Percentiles rank a stretch among this genome's conserved stretches.
Evolutionary conservation across 2,113 vertebrate species (phyloP).

Genomic region (Dicerorhinus sumatrensis): DNA sequence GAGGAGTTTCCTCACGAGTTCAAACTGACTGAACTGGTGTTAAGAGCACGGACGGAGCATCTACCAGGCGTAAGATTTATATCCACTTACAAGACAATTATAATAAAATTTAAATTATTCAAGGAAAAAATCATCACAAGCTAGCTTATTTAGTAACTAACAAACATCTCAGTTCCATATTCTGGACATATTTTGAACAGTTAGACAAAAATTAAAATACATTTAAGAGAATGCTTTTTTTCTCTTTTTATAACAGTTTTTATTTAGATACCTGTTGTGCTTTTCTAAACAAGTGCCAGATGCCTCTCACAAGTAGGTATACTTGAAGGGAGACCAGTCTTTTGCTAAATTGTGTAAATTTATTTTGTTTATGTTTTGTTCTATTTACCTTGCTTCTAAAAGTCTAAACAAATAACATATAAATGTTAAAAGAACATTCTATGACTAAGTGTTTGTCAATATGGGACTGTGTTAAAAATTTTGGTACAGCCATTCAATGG

Average conservation of each 20-base stretch:
- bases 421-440: slow-evolving; percentile 25
- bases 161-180: slow-evolving; percentile 13
- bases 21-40: neutral
- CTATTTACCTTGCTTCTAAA: slow-evolving; percentile 31
- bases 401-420: neutral
- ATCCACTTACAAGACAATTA: neutral
- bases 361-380: neutral
- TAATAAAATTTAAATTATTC: slow-evolving; percentile 37
- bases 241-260: neutral
- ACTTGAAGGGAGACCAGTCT: neutral
- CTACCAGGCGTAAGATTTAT: neutral
- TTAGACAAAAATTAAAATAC: slow-evolving; percentile 29
- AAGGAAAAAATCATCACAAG: slow-evolving; percentile 44
- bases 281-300: slow-evolving; percentile 8
- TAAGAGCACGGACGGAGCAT: neutral
- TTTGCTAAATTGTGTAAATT: slow-evolving; percentile 41
- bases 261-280: neutral
- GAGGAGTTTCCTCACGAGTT: neutral
- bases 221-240: neutral
- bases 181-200: neutral
- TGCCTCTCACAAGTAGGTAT: neutral
- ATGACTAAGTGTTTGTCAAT: slow-evolving; percentile 3
- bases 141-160: slow-evolving; percentile 23
- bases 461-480: neutral
- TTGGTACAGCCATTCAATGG: neutral